These are phyloP conservation scores for Leuciscus idus DNA, from an alignment of 2,113 vertebrate genomes.

Conservation along the genomic window DNA sequence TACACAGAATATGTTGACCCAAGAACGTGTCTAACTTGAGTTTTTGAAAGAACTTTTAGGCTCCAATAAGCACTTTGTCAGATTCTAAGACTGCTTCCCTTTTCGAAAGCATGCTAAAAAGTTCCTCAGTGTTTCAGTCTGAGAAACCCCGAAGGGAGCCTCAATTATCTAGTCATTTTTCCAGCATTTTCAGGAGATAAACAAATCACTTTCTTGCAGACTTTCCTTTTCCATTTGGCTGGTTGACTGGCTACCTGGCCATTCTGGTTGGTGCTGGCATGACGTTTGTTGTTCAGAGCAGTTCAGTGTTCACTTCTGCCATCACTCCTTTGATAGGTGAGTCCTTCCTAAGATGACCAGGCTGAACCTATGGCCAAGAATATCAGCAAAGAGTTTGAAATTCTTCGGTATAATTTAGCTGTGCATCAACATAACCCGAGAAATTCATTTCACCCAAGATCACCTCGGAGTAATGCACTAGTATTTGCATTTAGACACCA, in stretches of 20 bases:
- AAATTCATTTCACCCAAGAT: slow-evolving; percentile 22
- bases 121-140: not conserved
- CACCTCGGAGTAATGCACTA: slow-evolving; percentile 20
- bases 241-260: slow-evolving; percentile 82
- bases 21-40: too few species aligned
- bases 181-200: not conserved
- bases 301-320: slow-evolving; percentile 85
- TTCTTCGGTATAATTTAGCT: slow-evolving; percentile 19
- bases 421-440: not conserved
- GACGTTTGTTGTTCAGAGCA: slow-evolving; percentile 87
- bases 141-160: not conserved
- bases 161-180: not conserved
- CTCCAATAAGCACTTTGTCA: not conserved
- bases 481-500: slow-evolving; percentile 32
- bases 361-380: not conserved
- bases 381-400: not conserved
- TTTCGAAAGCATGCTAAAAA: not conserved
- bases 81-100: not conserved
- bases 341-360: not conserved
- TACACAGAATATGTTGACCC: too few species aligned
- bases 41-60: not conserved
- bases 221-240: slow-evolving; percentile 74
- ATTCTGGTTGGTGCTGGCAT: slow-evolving; percentile 81
- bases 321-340: slow-evolving; percentile 85
- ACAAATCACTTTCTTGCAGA: slow-evolving; percentile 63